A percentile compares a stretch with the other conserved stretches of the same genome.
These are phyloP conservation scores for Drosophila nebulosa DNA, from an alignment of 1,140 invertebrate species.

Conservation along the genomic window DNA sequence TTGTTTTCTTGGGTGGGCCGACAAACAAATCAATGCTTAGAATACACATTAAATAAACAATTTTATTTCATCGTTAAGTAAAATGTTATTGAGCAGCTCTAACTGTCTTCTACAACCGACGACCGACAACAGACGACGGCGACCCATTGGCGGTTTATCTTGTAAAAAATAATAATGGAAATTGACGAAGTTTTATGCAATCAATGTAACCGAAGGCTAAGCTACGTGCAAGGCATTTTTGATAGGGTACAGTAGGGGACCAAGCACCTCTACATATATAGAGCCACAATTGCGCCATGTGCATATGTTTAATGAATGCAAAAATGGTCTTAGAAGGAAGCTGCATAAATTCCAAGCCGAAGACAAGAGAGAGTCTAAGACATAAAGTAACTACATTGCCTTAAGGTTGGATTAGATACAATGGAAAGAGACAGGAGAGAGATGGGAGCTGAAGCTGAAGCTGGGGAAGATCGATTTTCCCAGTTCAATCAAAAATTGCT, in stretches of 20 bases:
- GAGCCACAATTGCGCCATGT: conserved; percentile 26
- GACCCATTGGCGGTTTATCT: conserved; percentile 18
- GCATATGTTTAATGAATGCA: conserved; percentile 57
- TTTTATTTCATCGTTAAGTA: conserved; percentile 27
- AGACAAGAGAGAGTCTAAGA: conserved; percentile 3
- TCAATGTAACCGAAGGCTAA: conserved; percentile 71
- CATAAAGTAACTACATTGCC: conserved; percentile 37
- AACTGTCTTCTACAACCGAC: conserved; percentile 11
- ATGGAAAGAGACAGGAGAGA: conserved; percentile 34
- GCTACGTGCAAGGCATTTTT: conserved; percentile 62
- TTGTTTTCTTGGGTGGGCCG: too few species aligned
- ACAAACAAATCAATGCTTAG: too few species aligned
- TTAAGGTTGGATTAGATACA: conserved; percentile 57
- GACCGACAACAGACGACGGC: too few species aligned
- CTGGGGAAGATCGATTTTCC: conserved; percentile 26
- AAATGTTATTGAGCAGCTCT: conserved; percentile 66
- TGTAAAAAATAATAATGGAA: conserved; percentile 66
- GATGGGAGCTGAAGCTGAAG: not conserved
- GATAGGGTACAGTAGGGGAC: too few species aligned
- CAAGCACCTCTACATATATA: too few species aligned
- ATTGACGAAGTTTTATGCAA: conserved; percentile 73
- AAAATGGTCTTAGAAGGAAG: conserved; percentile 49
- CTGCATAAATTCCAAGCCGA: conserved; percentile 54
- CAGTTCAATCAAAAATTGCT: conserved; percentile 56
- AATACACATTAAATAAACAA: too few species aligned